Evolutionary conservation across 1,140 invertebrate genomes (phyloP), one percentile per base, ranked within the genome.

Genomic region (Drosophila triauraria): DNA sequence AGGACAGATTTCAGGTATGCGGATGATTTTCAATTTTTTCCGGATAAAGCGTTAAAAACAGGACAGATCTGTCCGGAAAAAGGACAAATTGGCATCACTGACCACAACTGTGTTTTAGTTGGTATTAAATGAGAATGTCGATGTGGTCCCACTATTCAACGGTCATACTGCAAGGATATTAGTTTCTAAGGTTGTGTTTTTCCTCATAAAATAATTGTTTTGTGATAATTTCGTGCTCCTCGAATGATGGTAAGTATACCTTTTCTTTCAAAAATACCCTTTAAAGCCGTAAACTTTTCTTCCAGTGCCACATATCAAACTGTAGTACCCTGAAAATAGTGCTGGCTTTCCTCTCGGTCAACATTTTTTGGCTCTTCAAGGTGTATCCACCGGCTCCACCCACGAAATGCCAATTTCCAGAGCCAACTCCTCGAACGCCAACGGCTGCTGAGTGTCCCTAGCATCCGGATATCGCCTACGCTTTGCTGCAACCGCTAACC

Each of bases 341-440:
- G 2, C 50, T 88, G 61, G 42, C 67, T 7, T 15, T 88, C 27
- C 54, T 88, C 13, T 78, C 61, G 20, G 44, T 84, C 8, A 88
- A 90, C 32, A 71, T 90, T 23, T 59, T 90, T 15, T 88, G 85
- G 85, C 46, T 90, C 9, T 38, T 88, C 4, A 70, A 70, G 65
- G 72, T 86, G 25, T 87, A 87, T 77, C 76, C 80, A 15, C 83
- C 84, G 10, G 43, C 59, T 62, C 53, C 27, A 15, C 38, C 56
- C 2, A 56, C 51, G 7, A 68, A 42, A 20, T 67, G 68, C n/a
- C 51, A 38, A 0, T 48, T 30, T 1, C 57, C 51, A 38, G 75
- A 35, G 30, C 25, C 15, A 15, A 51, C 61, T 32, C 27, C 51
- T 1, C 60, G 67, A 30, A n/a, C 53, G 42, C 51, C 54, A 43